Conservation (phyloP, 2,113 vertebrate species). For the human region DNA sequence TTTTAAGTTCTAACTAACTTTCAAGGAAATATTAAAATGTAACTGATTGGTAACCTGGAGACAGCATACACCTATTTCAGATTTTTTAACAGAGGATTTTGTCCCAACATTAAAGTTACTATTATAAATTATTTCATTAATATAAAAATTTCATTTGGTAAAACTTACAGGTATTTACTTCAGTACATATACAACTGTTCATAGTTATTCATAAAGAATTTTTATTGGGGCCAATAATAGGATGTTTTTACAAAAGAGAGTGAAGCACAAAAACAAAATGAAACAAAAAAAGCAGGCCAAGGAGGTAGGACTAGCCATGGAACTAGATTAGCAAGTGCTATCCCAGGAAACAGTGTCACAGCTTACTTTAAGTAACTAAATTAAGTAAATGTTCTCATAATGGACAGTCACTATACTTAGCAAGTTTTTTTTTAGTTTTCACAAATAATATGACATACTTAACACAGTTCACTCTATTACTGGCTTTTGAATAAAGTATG, state of each 20-base stretch:
- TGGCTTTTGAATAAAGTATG: not conserved
- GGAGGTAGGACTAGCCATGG: not conserved
- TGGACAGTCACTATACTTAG: not conserved
- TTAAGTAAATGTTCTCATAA: not conserved
- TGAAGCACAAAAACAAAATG: not conserved
- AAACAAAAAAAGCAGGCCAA: not conserved
- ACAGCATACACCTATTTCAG: not conserved
- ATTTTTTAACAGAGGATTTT: slow-evolving; percentile 32
- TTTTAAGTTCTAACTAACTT: not conserved
- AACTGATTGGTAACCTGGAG: slow-evolving; percentile 23
- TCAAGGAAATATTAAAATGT: slow-evolving; percentile 9
- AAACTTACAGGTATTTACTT: not conserved
- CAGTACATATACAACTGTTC: not conserved
- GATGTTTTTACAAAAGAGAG: not conserved
- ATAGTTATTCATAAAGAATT: not conserved
- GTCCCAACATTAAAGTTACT: slow-evolving; percentile 22
- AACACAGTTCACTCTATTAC: not conserved
- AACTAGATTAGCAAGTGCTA: not conserved
- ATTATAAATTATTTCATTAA: slow-evolving; percentile 8
- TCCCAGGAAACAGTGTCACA: not conserved
- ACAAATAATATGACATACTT: slow-evolving; percentile 35
- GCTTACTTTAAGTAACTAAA: not conserved
- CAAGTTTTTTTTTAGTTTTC: not conserved
- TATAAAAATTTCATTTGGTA: slow-evolving; percentile 25
- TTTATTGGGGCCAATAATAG: not conserved